phyloP scores from a whole-genome alignment of 2,113 vertebrate species.

The Baryphthengus martii region DNA sequence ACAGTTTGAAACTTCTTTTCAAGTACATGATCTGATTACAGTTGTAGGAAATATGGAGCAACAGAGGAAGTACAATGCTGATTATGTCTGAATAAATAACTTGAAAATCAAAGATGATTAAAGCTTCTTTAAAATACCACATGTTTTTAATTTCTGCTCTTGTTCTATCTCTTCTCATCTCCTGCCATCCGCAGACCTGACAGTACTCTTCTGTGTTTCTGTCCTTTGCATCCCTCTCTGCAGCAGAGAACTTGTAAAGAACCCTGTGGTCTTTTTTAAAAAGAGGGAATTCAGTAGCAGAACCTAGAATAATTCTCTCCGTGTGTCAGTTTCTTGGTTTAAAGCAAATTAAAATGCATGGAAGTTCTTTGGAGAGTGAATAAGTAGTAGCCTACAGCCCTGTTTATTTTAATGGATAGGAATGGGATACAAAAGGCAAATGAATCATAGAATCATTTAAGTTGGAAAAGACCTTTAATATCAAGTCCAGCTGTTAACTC shows the following conservation, averaged over 20 bases:
- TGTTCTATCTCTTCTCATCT: constrained; percentile 18
- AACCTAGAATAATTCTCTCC: neutral
- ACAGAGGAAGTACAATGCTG: constrained; percentile 54
- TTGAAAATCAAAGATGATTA: constrained; percentile 55
- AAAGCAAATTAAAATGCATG: neutral
- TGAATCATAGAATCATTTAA: neutral
- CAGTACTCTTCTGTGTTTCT: neutral
- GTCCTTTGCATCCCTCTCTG: neutral
- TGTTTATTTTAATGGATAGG: neutral
- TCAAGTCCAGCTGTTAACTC: neutral
- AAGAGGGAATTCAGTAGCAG: neutral
- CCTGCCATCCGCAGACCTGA: neutral
- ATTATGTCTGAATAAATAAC: constrained; percentile 64
- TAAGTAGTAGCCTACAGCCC: neutral
- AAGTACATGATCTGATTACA: constrained; percentile 65
- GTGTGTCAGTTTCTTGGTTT: neutral
- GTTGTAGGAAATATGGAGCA: constrained; percentile 57
- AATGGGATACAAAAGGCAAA: neutral
- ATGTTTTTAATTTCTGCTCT: constrained; percentile 39
- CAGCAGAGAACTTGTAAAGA: neutral
- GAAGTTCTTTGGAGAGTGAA: neutral
- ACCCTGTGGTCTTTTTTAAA: neutral
- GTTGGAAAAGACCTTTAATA: neutral
- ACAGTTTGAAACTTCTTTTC: constrained; percentile 56
- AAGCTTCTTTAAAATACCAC: constrained; percentile 50